A percentile compares a stretch with the other conserved stretches of the same genome.
These are phyloP conservation scores for Cyanocitta stelleri DNA, from an alignment of 2,113 vertebrate genomes.

Conservation along the genomic window DNA sequence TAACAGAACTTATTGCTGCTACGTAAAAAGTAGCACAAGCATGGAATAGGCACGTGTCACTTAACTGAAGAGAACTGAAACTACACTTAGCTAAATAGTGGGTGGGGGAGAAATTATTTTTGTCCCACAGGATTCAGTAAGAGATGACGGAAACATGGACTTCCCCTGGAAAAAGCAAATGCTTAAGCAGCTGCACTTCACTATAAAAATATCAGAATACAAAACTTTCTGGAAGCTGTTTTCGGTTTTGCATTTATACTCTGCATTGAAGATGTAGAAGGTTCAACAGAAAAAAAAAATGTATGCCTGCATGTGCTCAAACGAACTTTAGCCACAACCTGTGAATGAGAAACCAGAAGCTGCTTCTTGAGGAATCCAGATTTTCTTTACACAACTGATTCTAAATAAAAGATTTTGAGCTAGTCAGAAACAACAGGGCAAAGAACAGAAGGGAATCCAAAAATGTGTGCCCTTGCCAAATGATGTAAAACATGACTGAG, in stretches of 20 bases:
- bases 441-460: background rate
- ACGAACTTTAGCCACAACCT: background rate
- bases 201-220: background rate
- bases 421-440: background rate
- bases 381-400: background rate
- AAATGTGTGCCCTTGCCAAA: background rate
- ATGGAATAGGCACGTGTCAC: background rate
- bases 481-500: background rate
- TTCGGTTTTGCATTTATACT: background rate
- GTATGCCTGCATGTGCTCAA: background rate
- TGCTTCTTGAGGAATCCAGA: background rate
- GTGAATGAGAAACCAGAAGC: background rate
- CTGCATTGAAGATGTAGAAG: background rate
- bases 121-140: slow-evolving; percentile 52
- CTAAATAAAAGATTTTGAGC: background rate
- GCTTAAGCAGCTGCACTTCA: slow-evolving; percentile 15
- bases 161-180: slow-evolving; percentile 59
- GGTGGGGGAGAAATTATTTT: slow-evolving; percentile 54
- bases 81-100: slow-evolving; percentile 40
- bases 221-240: background rate
- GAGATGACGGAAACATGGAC: slow-evolving; percentile 53
- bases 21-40: background rate
- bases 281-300: background rate
- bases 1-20: background rate
- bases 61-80: slow-evolving; percentile 49